Percentiles rank a stretch among this genome's conserved stretches.
phyloP scores from a whole-genome alignment of 2,113 vertebrate genomes.

The Ailurus styani region DNA sequence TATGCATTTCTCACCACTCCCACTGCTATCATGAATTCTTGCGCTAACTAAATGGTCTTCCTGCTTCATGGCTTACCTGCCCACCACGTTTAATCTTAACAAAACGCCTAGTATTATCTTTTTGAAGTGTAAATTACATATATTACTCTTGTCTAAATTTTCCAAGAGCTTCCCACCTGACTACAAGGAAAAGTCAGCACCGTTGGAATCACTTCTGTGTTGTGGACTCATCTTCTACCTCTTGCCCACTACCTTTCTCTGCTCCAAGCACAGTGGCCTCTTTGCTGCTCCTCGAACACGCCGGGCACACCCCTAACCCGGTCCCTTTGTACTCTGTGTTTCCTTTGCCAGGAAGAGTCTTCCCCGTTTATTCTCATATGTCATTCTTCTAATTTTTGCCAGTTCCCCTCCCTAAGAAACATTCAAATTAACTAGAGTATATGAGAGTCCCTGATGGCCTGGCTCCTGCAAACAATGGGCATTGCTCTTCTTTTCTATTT shows the following conservation, averaged over 20 bases:
- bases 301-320: rapidly evolving
- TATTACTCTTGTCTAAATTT: neutral
- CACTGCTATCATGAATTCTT: neutral
- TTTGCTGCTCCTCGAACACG: neutral
- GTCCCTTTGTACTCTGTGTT: neutral
- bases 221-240: neutral
- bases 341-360: neutral
- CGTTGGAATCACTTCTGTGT: neutral
- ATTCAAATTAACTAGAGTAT: neutral
- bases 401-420: neutral
- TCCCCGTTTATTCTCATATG: neutral
- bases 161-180: neutral
- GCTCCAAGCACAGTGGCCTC: neutral
- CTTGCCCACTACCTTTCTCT: neutral
- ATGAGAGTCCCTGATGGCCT: neutral
- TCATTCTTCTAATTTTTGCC: neutral
- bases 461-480: neutral
- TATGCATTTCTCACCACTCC: neutral
- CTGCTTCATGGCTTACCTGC: neutral
- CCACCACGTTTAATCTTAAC: neutral
- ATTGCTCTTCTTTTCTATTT: neutral
- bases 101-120: neutral
- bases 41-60: neutral
- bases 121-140: neutral
- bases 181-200: neutral